Percentiles rank a stretch among this genome's conserved stretches.
Evolutionary conservation across 2,797 vertebrate genomes (phyloP).

Genomic region (Enteromius anoplus): DNA sequence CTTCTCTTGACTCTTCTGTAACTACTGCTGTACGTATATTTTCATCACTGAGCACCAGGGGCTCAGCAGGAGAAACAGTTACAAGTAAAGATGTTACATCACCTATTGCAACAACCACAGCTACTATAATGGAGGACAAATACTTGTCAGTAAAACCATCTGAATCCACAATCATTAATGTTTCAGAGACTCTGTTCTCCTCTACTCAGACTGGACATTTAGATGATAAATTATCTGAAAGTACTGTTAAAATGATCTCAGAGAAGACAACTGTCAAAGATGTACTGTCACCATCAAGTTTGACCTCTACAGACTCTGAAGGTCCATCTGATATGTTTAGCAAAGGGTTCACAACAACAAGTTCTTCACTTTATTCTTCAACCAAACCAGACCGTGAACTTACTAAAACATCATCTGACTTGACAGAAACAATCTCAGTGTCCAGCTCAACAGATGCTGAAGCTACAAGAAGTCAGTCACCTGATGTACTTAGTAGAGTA

Average conservation of each 20-base stretch:
- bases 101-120: not conserved
- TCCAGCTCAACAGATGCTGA: too few species aligned
- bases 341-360: not conserved
- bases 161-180: conserved; percentile 23
- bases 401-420: too few species aligned
- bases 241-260: conserved; percentile 7
- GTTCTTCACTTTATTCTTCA: too few species aligned
- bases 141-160: not conserved
- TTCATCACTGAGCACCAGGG: not conserved
- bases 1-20: not conserved
- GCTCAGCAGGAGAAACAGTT: not conserved
- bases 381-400: too few species aligned
- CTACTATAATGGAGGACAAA: not conserved
- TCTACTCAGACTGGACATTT: not conserved
- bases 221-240: conserved; percentile 1
- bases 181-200: conserved; percentile 30
- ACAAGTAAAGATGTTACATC: not conserved
- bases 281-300: not conserved
- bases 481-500: not conserved
- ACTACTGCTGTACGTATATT: not conserved
- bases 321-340: conserved; percentile 15
- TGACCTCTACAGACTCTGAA: conserved; percentile 33
- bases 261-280: conserved; percentile 30
- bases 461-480: too few species aligned
- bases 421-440: too few species aligned